These are phyloP conservation scores for Drosophila kurseongensis DNA, from an alignment of 1,140 invertebrate genomes.

Conservation along the genomic window DNA sequence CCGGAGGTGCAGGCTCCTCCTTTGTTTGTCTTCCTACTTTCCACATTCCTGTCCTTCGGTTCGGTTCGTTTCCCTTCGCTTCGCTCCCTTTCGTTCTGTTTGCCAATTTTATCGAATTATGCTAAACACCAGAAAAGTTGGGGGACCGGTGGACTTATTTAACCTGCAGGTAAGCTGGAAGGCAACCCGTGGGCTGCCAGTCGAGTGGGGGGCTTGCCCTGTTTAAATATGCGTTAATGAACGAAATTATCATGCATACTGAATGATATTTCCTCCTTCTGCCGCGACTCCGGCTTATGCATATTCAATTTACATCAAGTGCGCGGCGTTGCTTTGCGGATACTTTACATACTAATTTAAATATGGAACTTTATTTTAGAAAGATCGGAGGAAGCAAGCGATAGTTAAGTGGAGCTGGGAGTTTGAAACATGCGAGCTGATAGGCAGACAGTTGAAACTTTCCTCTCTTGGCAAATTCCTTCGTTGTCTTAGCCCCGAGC, in stretches of 20 bases:
- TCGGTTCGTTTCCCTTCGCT: conserved; percentile 10
- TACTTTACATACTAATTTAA: conserved; percentile 67
- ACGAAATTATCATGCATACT: conserved; percentile 76
- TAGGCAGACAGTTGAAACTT: conserved; percentile 43
- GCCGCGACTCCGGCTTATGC: conserved; percentile 41
- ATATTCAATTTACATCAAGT: conserved; percentile 72
- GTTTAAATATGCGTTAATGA: conserved; percentile 81
- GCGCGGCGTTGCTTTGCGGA: conserved; percentile 39
- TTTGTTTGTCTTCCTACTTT: conserved; percentile 59
- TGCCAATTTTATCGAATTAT: conserved; percentile 81
- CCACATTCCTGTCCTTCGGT: conserved; percentile 15
- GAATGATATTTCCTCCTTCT: conserved; percentile 48
- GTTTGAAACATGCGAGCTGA: conserved; percentile 13
- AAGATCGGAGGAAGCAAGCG: conserved; percentile 9
- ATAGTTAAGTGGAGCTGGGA: conserved; percentile 13
- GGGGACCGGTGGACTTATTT: conserved; percentile 33
- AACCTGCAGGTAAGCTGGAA: conserved; percentile 44
- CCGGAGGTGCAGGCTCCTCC: conserved; percentile 17
- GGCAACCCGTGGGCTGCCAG: background rate
- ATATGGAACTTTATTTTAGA: conserved; percentile 48
- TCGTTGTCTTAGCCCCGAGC: background rate
- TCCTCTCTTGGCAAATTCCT: conserved; percentile 5
- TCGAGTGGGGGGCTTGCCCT: conserved; percentile 20
- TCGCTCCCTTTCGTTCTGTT: conserved; percentile 27
- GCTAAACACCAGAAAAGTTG: conserved; percentile 52